Percentiles rank a stretch among this genome's conserved stretches.
Evolutionary conservation across 1,140 invertebrate species (phyloP).

Genomic region (Hyposmocoma kahamanoa): DNA sequence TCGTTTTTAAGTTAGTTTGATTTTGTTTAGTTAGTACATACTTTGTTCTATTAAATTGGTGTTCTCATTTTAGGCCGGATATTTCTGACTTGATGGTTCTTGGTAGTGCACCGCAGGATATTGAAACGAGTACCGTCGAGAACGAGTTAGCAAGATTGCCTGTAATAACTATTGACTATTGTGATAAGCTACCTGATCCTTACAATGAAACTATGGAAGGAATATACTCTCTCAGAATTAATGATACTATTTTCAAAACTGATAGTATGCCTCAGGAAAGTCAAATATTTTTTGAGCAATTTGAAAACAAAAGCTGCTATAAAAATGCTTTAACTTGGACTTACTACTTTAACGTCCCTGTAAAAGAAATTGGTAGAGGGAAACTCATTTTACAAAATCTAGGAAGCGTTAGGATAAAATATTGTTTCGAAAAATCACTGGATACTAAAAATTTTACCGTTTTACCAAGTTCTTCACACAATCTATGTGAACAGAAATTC

Average conservation of each 20-base stretch:
- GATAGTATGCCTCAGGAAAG: conserved; percentile 27
- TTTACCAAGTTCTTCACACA: conserved; percentile 24
- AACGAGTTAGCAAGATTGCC: conserved; percentile 32
- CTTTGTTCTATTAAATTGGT: too few species aligned
- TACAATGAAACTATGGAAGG: conserved; percentile 5
- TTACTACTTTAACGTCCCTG: conserved; percentile 56
- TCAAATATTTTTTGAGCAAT: too few species aligned
- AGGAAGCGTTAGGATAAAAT: conserved; percentile 50
- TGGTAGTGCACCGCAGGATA: conserved; percentile 40
- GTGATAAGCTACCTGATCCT: conserved; percentile 5
- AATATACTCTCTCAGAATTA: conserved; percentile 49
- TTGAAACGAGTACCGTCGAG: too few species aligned
- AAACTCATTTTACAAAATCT: conserved; percentile 52
- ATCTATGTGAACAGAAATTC: conserved; percentile 55
- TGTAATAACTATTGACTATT: too few species aligned
- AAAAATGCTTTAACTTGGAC: conserved; percentile 43
- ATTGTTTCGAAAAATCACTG: conserved; percentile 53
- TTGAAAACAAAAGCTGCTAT: conserved; percentile 35
- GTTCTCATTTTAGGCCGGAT: conserved; percentile 41
- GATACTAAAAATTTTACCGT: conserved; percentile 36
- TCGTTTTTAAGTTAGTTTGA: too few species aligned
- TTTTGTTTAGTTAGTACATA: too few species aligned
- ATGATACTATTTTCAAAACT: conserved; percentile 48
- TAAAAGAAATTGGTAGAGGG: conserved; percentile 37
- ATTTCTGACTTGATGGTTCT: conserved; percentile 37